phyloP scores from a whole-genome alignment of 35 echinoderm and acorn worm species.

The Ptychodera flava region DNA sequence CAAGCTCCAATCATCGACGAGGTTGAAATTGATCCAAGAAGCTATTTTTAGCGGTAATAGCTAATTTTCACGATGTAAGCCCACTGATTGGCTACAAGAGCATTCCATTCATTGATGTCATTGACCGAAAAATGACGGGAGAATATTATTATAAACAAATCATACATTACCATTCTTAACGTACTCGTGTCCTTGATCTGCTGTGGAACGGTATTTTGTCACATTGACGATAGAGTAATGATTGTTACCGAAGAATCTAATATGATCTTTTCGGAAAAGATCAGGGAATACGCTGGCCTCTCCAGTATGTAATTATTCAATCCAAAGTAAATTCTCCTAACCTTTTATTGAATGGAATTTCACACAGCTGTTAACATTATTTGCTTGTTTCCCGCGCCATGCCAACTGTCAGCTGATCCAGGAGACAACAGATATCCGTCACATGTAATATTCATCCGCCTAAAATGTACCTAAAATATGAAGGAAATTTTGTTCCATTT shows the following conservation, averaged over 20 bases:
- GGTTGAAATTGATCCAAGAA: not conserved
- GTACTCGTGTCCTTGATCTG: too few species aligned
- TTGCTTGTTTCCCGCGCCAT: slow-evolving; percentile 17
- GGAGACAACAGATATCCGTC: not conserved
- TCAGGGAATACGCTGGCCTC: too few species aligned
- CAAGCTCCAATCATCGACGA: not conserved
- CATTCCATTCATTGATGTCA: slow-evolving; percentile 1
- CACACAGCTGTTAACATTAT: slow-evolving; percentile 11
- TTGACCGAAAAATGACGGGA: not conserved
- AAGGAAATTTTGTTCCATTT: too few species aligned
- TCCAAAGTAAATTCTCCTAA: slow-evolving; percentile 2
- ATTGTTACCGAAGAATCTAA: too few species aligned
- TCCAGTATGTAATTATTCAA: too few species aligned
- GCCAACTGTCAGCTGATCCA: slow-evolving; percentile 15
- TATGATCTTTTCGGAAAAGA: too few species aligned
- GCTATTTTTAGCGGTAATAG: not conserved
- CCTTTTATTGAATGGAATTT: slow-evolving; percentile 3
- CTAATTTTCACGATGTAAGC: not conserved
- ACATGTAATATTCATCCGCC: not conserved
- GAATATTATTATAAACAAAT: not conserved
- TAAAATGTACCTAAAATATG: not conserved
- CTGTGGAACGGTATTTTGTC: too few species aligned
- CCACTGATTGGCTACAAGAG: not conserved
- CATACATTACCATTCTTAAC: too few species aligned
- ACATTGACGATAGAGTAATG: too few species aligned